Evolutionary conservation across 2,113 vertebrate species (phyloP), one percentile per base, ranked within the genome.

Genomic region (Triplophysa tibetana): DNA sequence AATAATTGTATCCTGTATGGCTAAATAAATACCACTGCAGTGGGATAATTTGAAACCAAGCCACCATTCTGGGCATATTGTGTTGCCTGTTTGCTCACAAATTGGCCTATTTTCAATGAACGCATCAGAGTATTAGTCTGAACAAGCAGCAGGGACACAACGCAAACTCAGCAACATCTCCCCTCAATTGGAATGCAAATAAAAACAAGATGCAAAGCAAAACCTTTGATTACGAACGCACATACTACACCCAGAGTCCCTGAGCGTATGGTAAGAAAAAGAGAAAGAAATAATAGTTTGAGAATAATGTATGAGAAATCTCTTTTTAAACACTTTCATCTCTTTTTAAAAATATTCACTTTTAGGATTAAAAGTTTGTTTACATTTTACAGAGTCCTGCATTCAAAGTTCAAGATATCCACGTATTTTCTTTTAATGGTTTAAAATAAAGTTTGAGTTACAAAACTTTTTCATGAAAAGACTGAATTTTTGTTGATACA

Each of bases 41-140:
- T 82, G 87, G 70, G 84, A 85, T 88, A 78, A 85, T 85, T 45
- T 85, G 86, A 85, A 88, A 68, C 77, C 79, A 83, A 62, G 86
- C 83, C 87, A 88, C 78, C 7, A 88, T 82, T 87, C 85, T 77
- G 85, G 78, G 86, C 80, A 81, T 84, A 73, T 85, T 82, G 84
- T 60, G 86, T 86, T 90, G 88, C 84, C 89, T 90, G 89, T 93
- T 92, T 92, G 91, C 91, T 93, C 92, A 92, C 90, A 93, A 93
- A 93, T 91, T 93, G 90, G 87, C 87, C 90, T 91, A 91, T 91
- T 91, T 93, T 89, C 87, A 85, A 78, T 77, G 76, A 68, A 74
- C 88, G 83, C 61, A 65, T 75, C 87, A 86, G 87, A 56, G 88
- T 84, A 85, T 90, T 88, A 87, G 85, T 89, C 77, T 88, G 85